A percentile compares a stretch with the other conserved stretches of the same genome.
These are phyloP conservation scores for Caenorhabditis uteleia DNA, from an alignment of 2,888 invertebrate species.

Conservation along the genomic window DNA sequence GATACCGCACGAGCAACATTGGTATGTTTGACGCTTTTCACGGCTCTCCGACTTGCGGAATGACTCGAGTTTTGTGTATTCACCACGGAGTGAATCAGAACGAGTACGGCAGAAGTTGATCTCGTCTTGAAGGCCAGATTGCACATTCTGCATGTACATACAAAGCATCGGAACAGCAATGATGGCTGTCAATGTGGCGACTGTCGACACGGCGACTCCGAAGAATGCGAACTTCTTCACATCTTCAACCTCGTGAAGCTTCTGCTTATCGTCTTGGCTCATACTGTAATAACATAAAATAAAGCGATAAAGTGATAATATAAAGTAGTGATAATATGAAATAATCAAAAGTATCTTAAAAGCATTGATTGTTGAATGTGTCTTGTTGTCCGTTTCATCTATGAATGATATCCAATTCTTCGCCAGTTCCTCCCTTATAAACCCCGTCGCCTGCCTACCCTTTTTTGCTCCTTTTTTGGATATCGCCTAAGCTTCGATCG, in stretches of 20 bases:
- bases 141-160: constrained; percentile 61
- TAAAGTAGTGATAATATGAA: too few species aligned
- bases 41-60: constrained; percentile 43
- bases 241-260: constrained; percentile 60
- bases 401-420: too few species aligned
- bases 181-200: constrained; percentile 52
- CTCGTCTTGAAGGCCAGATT: constrained; percentile 60
- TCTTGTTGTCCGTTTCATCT: too few species aligned
- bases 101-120: constrained; percentile 61
- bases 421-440: too few species aligned
- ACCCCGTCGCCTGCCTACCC: too few species aligned
- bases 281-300: too few species aligned
- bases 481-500: too few species aligned
- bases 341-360: too few species aligned
- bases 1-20: constrained; percentile 56
- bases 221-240: constrained; percentile 67
- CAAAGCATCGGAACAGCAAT: constrained; percentile 54
- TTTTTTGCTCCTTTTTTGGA: too few species aligned
- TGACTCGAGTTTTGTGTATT: constrained; percentile 52
- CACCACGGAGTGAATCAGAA: constrained; percentile 54
- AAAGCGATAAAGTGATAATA: too few species aligned
- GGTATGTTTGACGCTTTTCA: constrained; percentile 53
- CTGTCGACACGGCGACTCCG: constrained; percentile 56
- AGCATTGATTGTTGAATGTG: too few species aligned
- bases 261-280: constrained; percentile 53